phyloP scores from a whole-genome alignment of 2,797 vertebrate species.

The Notoglanidium macrostoma region DNA sequence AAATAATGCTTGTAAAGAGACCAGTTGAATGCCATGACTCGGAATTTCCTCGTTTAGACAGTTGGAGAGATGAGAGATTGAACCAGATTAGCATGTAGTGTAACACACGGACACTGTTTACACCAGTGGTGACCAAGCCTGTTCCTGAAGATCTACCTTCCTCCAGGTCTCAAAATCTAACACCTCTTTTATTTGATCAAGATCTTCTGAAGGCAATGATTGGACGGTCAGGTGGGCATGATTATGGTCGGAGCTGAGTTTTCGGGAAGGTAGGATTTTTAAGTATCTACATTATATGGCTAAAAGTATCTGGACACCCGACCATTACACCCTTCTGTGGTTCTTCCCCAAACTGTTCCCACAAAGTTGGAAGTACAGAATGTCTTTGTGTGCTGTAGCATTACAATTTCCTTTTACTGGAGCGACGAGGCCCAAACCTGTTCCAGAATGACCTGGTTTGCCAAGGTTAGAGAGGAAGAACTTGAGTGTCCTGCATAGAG shows the following conservation, averaged over 20 bases:
- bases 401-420: not conserved
- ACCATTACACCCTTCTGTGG: not conserved
- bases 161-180: too few species aligned
- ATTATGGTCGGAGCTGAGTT: too few species aligned
- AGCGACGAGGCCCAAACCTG: not conserved
- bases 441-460: not conserved
- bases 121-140: too few species aligned
- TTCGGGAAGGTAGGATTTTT: too few species aligned
- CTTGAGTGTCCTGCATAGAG: not conserved
- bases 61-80: not conserved
- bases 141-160: too few species aligned
- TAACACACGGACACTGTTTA: not conserved
- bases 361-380: not conserved
- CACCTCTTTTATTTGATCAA: too few species aligned
- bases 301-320: not conserved
- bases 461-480: not conserved
- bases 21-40: conserved; percentile 19
- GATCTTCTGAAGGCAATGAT: too few species aligned
- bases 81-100: not conserved
- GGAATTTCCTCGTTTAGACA: not conserved
- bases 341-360: not conserved
- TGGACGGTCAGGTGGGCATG: too few species aligned
- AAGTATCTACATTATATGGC: not conserved
- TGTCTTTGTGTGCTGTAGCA: not conserved
- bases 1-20: conserved; percentile 14